Percentiles rank a stretch among this genome's conserved stretches.
Evolutionary conservation across 2,797 vertebrate species (phyloP).

Genomic region (Holocentrus rufus): DNA sequence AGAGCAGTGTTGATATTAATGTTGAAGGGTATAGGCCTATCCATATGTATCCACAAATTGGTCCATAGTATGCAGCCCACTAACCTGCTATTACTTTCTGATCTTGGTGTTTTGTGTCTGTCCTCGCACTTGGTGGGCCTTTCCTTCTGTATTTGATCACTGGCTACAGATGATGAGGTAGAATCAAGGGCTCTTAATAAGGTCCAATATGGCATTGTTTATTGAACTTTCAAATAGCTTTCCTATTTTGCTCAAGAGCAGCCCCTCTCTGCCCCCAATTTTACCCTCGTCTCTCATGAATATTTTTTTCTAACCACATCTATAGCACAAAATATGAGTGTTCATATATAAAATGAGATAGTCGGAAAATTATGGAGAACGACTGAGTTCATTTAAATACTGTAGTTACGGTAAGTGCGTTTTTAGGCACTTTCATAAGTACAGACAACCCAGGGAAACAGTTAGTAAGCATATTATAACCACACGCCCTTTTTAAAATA

Average conservation of each 20-base stretch:
- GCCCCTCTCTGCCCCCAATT: conserved; percentile 40
- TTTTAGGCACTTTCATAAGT: neutral
- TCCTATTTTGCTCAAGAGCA: conserved; percentile 53
- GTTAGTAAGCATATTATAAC: neutral
- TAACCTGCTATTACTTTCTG: neutral
- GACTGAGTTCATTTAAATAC: conserved; percentile 7
- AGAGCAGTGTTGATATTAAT: conserved; percentile 52
- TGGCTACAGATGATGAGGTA: conserved; percentile 14
- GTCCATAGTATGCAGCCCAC: conserved; percentile 9
- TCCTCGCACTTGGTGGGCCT: conserved; percentile 25
- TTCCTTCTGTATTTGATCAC: conserved; percentile 39
- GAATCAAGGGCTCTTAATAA: conserved; percentile 38
- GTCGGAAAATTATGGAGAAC: conserved; percentile 15
- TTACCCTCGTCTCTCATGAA: conserved; percentile 20
- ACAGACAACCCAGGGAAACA: neutral
- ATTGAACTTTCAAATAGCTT: conserved; percentile 27
- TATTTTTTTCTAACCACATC: conserved; percentile 22
- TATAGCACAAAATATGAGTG: neutral
- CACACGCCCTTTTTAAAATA: conserved; percentile 9
- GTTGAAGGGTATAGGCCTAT: neutral
- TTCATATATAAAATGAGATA: conserved; percentile 50
- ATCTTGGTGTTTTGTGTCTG: conserved; percentile 27
- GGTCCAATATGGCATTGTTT: conserved; percentile 31
- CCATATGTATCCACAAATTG: conserved; percentile 18
- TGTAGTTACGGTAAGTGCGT: neutral